phyloP scores from a whole-genome alignment of 2,888 invertebrate species.

The Thereva nobilitata region DNA sequence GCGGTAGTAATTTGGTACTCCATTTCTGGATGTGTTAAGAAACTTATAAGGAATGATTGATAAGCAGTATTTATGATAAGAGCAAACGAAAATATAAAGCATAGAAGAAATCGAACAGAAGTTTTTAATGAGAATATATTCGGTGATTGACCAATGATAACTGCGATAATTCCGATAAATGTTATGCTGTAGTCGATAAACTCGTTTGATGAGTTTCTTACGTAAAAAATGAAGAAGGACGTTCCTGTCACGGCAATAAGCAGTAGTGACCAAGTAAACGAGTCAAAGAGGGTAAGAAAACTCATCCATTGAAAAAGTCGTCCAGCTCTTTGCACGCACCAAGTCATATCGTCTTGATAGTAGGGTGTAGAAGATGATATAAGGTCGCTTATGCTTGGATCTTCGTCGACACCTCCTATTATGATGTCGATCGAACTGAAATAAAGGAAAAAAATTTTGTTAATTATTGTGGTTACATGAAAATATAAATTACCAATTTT shows the following conservation, averaged over 20 bases:
- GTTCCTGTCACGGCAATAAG: not conserved
- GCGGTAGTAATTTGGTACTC: constrained; percentile 50
- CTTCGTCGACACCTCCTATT: constrained; percentile 56
- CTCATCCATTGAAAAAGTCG: constrained; percentile 49
- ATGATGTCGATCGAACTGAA: constrained; percentile 52
- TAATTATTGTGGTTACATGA: too few relatives aligned
- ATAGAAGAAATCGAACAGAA: constrained; percentile 38
- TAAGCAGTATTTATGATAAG: constrained; percentile 53
- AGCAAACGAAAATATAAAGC: constrained; percentile 42
- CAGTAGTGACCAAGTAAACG: not conserved
- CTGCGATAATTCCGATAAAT: constrained; percentile 15
- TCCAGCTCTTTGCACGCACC: constrained; percentile 54
- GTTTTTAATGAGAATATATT: constrained; percentile 2
- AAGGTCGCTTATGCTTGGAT: constrained; percentile 51
- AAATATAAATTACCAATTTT: too few relatives aligned
- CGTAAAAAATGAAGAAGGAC: not conserved
- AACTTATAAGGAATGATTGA: constrained; percentile 54
- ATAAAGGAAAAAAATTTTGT: not conserved
- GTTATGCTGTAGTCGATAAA: constrained; percentile 8
- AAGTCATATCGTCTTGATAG: constrained; percentile 56
- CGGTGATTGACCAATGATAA: constrained; percentile 26
- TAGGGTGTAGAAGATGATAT: constrained; percentile 54
- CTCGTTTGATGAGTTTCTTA: not conserved
- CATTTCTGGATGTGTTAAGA: constrained; percentile 52
- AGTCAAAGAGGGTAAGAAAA: constrained; percentile 21